Evolutionary conservation across 2,888 invertebrate species (phyloP).

Genomic region (Drosophila monieri): DNA sequence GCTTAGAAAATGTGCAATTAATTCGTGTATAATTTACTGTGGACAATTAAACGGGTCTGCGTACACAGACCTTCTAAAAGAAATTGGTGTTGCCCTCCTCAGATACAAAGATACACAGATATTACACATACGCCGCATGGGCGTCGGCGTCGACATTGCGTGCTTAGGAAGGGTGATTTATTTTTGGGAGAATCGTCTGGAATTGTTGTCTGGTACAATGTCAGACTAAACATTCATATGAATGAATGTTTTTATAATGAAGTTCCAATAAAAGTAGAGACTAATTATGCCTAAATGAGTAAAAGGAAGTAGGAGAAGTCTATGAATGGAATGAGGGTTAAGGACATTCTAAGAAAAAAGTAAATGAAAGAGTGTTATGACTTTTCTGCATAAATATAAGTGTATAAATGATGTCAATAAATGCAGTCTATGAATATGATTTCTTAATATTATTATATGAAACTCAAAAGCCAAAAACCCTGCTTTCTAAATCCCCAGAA

Average conservation of each 20-base stretch:
- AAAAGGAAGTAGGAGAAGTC: not conserved
- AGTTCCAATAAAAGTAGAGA: slow-evolving; percentile 22
- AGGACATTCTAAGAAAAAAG: not conserved
- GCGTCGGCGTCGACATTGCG: slow-evolving; percentile 70
- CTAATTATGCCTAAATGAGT: slow-evolving; percentile 12
- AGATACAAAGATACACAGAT: slow-evolving; percentile 15
- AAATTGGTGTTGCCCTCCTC: slow-evolving; percentile 5
- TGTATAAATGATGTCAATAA: no score
- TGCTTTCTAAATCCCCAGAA: not conserved
- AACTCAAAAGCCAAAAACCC: not conserved
- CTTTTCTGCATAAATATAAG: no score
- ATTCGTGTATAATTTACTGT: slow-evolving; percentile 49
- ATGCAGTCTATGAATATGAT: not conserved
- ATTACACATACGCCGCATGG: slow-evolving; percentile 54
- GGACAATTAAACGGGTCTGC: slow-evolving; percentile 39
- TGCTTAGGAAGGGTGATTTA: slow-evolving; percentile 74
- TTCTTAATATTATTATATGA: not conserved
- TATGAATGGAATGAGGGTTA: not conserved
- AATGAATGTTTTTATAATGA: slow-evolving; percentile 42
- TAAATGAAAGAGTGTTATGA: not conserved
- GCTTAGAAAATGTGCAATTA: slow-evolving; percentile 52
- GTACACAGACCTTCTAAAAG: slow-evolving; percentile 13
- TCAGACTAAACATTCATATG: slow-evolving; percentile 20
- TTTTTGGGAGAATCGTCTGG: slow-evolving; percentile 55
- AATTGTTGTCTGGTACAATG: slow-evolving; percentile 3